Evolutionary conservation across 1,140 invertebrate genomes (phyloP).

Genomic region (Pogonognathellus flavescens): DNA sequence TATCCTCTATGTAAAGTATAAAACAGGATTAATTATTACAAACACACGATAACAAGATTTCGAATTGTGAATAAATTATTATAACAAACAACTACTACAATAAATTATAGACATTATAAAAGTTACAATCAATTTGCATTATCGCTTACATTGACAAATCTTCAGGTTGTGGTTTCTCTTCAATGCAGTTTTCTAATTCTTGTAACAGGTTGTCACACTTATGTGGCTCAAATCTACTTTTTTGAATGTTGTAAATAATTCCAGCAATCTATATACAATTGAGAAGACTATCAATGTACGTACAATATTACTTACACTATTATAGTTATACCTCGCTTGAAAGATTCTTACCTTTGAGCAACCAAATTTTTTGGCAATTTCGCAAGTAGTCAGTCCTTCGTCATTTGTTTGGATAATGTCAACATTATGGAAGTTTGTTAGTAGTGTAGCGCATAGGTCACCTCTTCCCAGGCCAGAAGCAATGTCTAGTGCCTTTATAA

Average conservation of each 20-base stretch:
- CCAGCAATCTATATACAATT: slow-evolving; percentile 1
- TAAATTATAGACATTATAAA: no score
- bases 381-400: slow-evolving; percentile 10
- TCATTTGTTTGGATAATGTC: neutral
- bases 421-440: neutral
- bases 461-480: neutral
- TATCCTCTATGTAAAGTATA: neutral
- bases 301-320: no score
- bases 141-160: neutral
- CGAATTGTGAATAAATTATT: no score
- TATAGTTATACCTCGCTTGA: no score
- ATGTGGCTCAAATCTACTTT: neutral
- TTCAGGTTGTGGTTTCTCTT: neutral
- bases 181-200: neutral
- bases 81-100: no score
- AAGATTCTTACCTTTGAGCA: neutral
- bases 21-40: neutral
- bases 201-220: neutral
- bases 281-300: no score
- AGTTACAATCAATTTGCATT: neutral
- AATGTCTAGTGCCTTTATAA: neutral
- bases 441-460: neutral
- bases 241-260: slow-evolving; percentile 14
- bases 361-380: neutral
- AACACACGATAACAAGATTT: no score